Percentiles rank a stretch among this genome's conserved stretches.
phyloP scores from a whole-genome alignment of 2,888 invertebrate genomes.

The Calliopum simillimum region DNA sequence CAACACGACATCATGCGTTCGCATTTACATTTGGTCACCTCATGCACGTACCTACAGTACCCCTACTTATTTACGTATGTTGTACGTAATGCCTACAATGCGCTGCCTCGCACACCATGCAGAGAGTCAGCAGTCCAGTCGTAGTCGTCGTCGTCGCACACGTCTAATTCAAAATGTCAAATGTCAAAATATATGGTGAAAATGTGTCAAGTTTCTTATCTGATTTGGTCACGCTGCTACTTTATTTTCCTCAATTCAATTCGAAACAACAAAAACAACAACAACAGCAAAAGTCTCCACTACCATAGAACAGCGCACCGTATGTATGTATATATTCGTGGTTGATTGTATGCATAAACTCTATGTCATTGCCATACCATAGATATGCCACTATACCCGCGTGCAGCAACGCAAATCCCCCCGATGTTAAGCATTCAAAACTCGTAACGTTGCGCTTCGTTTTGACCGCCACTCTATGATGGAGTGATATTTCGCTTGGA shows the following conservation, averaged over 20 bases:
- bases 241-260: conserved; percentile 45
- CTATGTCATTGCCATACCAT: no score
- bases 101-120: no score
- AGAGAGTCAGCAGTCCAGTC: neutral
- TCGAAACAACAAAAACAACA: no score
- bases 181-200: conserved; percentile 68
- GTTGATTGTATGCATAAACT: no score
- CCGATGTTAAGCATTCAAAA: no score
- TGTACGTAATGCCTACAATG: conserved; percentile 11
- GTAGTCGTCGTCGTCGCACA: conserved; percentile 8
- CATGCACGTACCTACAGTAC: neutral
- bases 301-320: no score
- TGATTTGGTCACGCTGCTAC: conserved; percentile 67
- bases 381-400: no score
- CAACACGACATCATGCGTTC: conserved; percentile 13
- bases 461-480: conserved; percentile 20
- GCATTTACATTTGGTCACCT: conserved; percentile 32
- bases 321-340: no score
- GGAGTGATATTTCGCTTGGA: conserved; percentile 11
- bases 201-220: conserved; percentile 67
- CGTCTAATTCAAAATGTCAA: conserved; percentile 66
- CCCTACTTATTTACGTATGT: neutral
- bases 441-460: neutral
- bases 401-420: no score
- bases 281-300: no score